Conservation (phyloP, 2,888 invertebrate species). For the Cotesia congregata region DNA sequence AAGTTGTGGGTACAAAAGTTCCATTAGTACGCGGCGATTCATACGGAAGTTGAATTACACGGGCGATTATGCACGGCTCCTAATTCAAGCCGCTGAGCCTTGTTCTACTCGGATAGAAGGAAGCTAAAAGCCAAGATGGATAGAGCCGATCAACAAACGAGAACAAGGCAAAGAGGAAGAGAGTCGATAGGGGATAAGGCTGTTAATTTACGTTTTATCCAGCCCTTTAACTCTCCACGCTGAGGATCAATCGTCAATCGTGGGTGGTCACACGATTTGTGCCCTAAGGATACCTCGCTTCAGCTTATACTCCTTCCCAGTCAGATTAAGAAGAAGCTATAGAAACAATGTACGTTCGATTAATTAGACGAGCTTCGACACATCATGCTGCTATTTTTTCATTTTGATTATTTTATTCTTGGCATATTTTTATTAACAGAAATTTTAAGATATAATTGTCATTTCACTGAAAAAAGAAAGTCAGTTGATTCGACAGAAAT, state of each 20-base stretch:
- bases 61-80: conserved; percentile 35
- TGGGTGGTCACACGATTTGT: conserved; percentile 1
- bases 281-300: background rate
- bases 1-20: conserved; percentile 9
- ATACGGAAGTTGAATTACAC: conserved; percentile 38
- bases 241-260: background rate
- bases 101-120: conserved; percentile 37
- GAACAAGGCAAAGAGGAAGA: background rate
- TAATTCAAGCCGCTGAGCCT: conserved; percentile 32
- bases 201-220: conserved; percentile 20
- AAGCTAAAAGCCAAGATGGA: conserved; percentile 37
- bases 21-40: conserved; percentile 11
- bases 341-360: background rate
- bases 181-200: background rate
- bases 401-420: too few relatives aligned
- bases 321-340: background rate
- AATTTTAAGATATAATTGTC: too few relatives aligned
- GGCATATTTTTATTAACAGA: too few relatives aligned
- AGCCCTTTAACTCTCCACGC: background rate
- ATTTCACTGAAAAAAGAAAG: too few relatives aligned
- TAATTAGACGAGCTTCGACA: background rate
- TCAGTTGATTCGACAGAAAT: too few relatives aligned
- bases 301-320: background rate
- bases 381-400: background rate
- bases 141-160: conserved; percentile 21